phyloP scores from a whole-genome alignment of 2,113 vertebrate genomes.

The Ammodytes marinus region DNA sequence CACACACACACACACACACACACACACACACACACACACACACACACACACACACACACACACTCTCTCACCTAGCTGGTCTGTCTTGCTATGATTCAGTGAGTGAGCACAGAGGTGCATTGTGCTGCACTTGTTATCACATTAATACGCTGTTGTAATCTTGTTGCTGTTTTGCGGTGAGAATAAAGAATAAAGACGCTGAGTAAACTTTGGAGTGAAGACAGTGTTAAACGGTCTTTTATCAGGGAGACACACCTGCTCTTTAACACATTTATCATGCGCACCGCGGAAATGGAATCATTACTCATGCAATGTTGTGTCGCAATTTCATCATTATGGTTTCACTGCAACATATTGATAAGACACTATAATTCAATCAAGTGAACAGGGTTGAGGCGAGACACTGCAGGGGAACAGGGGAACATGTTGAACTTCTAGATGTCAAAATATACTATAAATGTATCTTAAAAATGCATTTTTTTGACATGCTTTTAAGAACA shows the following conservation, averaged over 20 bases:
- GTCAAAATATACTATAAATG: no score
- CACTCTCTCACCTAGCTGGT: conserved; percentile 54
- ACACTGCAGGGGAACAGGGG: no score
- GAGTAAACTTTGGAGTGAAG: conserved; percentile 12
- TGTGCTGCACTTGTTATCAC: conserved; percentile 53
- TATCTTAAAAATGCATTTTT: no score
- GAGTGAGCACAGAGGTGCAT: conserved; percentile 53
- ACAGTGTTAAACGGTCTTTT: background rate
- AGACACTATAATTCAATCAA: background rate
- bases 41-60: no score
- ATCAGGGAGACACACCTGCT: background rate
- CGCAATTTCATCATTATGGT: background rate
- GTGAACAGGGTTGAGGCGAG: background rate
- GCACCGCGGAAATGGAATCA: background rate
- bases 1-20: no score
- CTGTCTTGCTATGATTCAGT: conserved; percentile 64
- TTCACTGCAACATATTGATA: background rate
- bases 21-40: no score
- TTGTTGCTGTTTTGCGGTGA: conserved; percentile 24
- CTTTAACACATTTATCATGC: conserved; percentile 15
- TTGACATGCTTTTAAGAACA: no score
- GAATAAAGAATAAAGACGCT: conserved; percentile 33
- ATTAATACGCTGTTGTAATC: conserved; percentile 24
- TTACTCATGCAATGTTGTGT: background rate
- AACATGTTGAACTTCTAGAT: no score